A percentile compares a stretch with the other conserved stretches of the same genome.
These are phyloP conservation scores for Coryphaenoides rupestris DNA, from an alignment of 2,113 vertebrate genomes.

Conservation along the genomic window DNA sequence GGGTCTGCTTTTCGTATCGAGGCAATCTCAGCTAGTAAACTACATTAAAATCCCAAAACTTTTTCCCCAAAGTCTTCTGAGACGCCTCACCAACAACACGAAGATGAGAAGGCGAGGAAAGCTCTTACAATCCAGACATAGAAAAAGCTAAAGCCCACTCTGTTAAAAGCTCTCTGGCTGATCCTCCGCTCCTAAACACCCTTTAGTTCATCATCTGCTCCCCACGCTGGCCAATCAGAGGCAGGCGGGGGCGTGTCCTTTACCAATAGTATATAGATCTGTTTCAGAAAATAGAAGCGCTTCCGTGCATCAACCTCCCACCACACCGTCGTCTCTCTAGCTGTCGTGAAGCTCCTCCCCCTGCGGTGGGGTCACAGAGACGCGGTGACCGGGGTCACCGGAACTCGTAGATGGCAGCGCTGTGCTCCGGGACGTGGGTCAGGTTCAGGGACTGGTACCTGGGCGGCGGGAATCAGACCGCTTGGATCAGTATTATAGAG, in stretches of 20 bases:
- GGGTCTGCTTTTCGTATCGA: no score
- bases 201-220: no score
- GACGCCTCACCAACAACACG: background rate
- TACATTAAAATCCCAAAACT: no score
- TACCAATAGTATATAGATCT: no score
- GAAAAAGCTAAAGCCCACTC: background rate
- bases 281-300: background rate
- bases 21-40: no score
- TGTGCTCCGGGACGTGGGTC: slow-evolving; percentile 96
- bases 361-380: slow-evolving; percentile 39
- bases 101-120: background rate
- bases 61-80: background rate
- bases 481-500: no score
- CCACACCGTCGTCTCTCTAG: slow-evolving; percentile 22
- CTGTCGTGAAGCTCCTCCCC: slow-evolving; percentile 19
- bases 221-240: no score
- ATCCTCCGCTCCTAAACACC: no score
- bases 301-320: background rate
- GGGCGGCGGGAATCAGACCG: background rate
- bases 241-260: no score
- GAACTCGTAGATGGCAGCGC: slow-evolving; percentile 96
- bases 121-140: background rate
- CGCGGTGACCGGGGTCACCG: slow-evolving; percentile 80
- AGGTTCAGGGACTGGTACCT: slow-evolving; percentile 99
- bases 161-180: background rate